Evolutionary conservation across 2,113 vertebrate species (phyloP).

Genomic region (Colossoma macropomum): DNA sequence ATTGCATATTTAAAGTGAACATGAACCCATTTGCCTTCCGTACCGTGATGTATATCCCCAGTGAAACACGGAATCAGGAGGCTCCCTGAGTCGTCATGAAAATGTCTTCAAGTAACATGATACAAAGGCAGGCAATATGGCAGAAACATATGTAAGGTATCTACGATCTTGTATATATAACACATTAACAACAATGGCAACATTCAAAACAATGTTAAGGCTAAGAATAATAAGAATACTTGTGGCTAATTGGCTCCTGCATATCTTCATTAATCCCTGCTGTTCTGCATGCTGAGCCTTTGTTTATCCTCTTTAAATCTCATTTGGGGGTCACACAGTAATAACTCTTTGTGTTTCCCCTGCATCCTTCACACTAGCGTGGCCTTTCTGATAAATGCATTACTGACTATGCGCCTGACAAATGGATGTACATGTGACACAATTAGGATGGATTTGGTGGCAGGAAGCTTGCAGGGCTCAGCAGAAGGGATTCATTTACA

Average conservation of each 20-base stretch:
- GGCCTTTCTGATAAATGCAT: slow-evolving; percentile 50
- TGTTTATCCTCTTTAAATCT: slow-evolving; percentile 49
- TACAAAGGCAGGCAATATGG: too few species aligned
- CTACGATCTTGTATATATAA: too few species aligned
- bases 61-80: too few species aligned
- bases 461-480: slow-evolving; percentile 29
- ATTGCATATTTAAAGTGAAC: too few species aligned
- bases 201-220: neutral
- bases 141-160: too few species aligned
- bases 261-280: slow-evolving; percentile 19
- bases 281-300: slow-evolving; percentile 19
- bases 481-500: slow-evolving; percentile 50
- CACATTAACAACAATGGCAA: neutral
- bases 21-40: too few species aligned
- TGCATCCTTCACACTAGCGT: slow-evolving; percentile 30
- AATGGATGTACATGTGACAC: slow-evolving; percentile 55
- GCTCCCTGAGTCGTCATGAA: too few species aligned
- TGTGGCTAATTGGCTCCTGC: neutral
- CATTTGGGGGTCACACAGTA: slow-evolving; percentile 50
- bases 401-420: slow-evolving; percentile 54
- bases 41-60: too few species aligned
- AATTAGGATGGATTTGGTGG: slow-evolving; percentile 57
- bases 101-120: too few species aligned
- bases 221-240: neutral
- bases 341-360: slow-evolving; percentile 23